Conservation (phyloP, 2,113 vertebrate genomes). For the Sander vitreus region DNA sequence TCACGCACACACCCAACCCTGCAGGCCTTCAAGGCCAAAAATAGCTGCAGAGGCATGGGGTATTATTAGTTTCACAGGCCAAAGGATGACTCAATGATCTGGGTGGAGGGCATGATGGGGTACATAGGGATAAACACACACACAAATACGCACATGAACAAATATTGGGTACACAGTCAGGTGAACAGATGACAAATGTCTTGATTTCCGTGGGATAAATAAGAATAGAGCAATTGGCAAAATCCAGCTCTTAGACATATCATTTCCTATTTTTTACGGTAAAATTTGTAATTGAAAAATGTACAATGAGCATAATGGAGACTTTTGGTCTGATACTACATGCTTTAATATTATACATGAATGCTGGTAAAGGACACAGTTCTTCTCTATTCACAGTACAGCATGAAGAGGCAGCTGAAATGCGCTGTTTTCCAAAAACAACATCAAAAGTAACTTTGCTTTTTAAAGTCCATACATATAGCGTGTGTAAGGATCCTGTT, state of each 20-base stretch:
- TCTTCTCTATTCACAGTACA: background rate
- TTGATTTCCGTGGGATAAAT: background rate
- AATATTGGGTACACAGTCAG: background rate
- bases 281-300: background rate
- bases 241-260: background rate
- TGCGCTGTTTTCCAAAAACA: background rate
- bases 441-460: background rate
- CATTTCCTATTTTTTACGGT: background rate
- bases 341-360: background rate
- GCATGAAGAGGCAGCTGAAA: background rate
- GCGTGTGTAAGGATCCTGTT: background rate
- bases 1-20: conserved; percentile 27
- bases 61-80: conserved; percentile 72
- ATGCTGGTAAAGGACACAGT: background rate
- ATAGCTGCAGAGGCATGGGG: conserved; percentile 65
- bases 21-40: conserved; percentile 55
- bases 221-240: background rate
- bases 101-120: conserved; percentile 40
- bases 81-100: conserved; percentile 71
- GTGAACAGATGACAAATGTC: background rate
- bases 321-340: background rate
- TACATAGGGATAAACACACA: conserved; percentile 31
- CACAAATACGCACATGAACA: conserved; percentile 9
- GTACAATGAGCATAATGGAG: background rate
- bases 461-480: background rate